Conservation (phyloP, 2,888 invertebrate genomes). For the Gonocerus acuteangulatus region DNA sequence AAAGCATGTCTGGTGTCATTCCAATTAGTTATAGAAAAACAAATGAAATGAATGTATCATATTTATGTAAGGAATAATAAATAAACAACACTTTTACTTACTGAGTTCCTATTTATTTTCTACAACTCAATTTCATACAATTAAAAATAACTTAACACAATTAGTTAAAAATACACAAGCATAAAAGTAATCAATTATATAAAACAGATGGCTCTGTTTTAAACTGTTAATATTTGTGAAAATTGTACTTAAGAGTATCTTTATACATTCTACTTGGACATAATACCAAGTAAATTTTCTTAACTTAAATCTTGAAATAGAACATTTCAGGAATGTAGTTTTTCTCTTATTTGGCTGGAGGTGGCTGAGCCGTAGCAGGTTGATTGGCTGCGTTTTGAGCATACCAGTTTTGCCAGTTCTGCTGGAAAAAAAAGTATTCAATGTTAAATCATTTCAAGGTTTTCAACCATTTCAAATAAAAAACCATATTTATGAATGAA, state of each 20-base stretch:
- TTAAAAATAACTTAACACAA: constrained; percentile 21
- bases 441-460: background rate
- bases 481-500: no score
- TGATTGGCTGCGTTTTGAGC: constrained; percentile 12
- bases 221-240: constrained; percentile 16
- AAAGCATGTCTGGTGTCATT: constrained; percentile 50
- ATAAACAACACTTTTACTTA: constrained; percentile 1
- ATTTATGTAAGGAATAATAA: constrained; percentile 42
- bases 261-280: constrained; percentile 18
- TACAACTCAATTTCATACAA: constrained; percentile 19
- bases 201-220: constrained; percentile 5
- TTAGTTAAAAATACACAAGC: background rate
- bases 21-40: constrained; percentile 50
- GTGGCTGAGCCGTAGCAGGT: constrained; percentile 11
- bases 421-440: background rate
- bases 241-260: constrained; percentile 11
- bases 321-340: constrained; percentile 15
- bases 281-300: constrained; percentile 10
- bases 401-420: constrained; percentile 25
- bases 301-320: constrained; percentile 4
- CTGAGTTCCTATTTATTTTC: constrained; percentile 7
- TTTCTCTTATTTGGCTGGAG: constrained; percentile 6
- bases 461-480: background rate
- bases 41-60: constrained; percentile 54
- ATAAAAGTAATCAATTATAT: constrained; percentile 7